These are phyloP conservation scores for Leptopilina clavipes DNA, from an alignment of 1,140 invertebrate genomes.

Conservation along the genomic window DNA sequence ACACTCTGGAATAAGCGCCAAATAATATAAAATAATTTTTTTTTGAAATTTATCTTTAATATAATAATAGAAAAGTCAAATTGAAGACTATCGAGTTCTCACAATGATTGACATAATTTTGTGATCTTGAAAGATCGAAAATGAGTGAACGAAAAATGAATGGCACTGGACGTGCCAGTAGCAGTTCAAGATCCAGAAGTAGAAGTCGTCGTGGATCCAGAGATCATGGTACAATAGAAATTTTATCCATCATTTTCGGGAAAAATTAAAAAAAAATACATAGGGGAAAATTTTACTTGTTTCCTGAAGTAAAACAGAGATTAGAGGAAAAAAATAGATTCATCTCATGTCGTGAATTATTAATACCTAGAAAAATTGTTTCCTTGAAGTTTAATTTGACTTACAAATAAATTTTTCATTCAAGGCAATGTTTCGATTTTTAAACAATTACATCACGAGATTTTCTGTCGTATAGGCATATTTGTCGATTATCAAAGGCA, in stretches of 20 bases:
- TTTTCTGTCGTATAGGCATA: neutral
- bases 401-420: constrained; percentile 5
- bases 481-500: constrained; percentile 25
- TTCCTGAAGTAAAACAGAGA: too few relatives aligned
- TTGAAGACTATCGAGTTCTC: too few relatives aligned
- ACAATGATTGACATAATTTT: neutral
- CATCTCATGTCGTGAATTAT: neutral
- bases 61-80: too few relatives aligned
- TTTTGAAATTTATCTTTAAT: too few relatives aligned
- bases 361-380: neutral
- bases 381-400: neutral
- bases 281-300: too few relatives aligned
- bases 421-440: constrained; percentile 8
- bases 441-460: neutral
- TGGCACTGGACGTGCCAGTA: constrained; percentile 55
- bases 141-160: constrained; percentile 65
- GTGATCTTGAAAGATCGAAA: constrained; percentile 33
- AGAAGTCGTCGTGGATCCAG: constrained; percentile 66
- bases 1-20: too few relatives aligned
- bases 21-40: too few relatives aligned
- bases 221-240: constrained; percentile 64
- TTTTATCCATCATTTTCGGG: neutral
- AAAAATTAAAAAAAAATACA: neutral
- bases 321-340: neutral
- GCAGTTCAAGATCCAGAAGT: constrained; percentile 68